These are phyloP conservation scores for Pogonomyrmex californicus DNA, from an alignment of 1,140 invertebrate species.

Conservation along the genomic window DNA sequence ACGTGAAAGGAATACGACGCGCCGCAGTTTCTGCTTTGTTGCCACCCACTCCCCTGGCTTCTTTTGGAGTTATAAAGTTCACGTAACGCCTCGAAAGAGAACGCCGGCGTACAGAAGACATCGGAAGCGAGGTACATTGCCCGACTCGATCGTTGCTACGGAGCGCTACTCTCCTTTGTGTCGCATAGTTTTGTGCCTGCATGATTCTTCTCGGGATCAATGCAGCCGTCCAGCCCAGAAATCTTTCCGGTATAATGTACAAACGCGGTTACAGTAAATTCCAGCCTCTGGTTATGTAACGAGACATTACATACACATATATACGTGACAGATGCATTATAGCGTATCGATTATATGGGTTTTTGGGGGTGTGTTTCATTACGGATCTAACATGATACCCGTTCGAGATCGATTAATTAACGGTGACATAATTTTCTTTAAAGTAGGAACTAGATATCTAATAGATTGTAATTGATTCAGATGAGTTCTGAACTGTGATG, in stretches of 20 bases:
- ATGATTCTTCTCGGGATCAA: slow-evolving; percentile 53
- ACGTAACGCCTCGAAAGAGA: slow-evolving; percentile 22
- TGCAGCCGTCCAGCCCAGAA: slow-evolving; percentile 19
- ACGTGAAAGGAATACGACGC: slow-evolving; percentile 62
- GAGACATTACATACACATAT: not conserved
- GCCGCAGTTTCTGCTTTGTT: slow-evolving; percentile 10
- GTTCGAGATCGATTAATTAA: slow-evolving; percentile 29
- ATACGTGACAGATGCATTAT: not conserved
- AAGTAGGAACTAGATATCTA: not conserved
- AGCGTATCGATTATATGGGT: not conserved
- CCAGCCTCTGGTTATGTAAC: not conserved
- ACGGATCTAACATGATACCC: not conserved
- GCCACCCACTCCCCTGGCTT: slow-evolving; percentile 12
- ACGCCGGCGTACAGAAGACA: not conserved
- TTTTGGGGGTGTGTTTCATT: not conserved
- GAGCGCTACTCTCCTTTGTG: slow-evolving; percentile 53
- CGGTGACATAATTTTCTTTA: slow-evolving; percentile 8
- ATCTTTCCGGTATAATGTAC: not conserved
- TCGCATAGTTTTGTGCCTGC: not conserved
- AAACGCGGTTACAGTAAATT: not conserved
- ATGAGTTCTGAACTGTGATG: slow-evolving; percentile 33
- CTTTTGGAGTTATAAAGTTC: slow-evolving; percentile 69
- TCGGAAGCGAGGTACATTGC: slow-evolving; percentile 16
- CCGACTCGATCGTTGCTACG: slow-evolving; percentile 28
- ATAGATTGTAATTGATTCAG: slow-evolving; percentile 35